Evolutionary conservation across 1,140 invertebrate genomes (phyloP).

Genomic region (Penaeus chinensis): DNA sequence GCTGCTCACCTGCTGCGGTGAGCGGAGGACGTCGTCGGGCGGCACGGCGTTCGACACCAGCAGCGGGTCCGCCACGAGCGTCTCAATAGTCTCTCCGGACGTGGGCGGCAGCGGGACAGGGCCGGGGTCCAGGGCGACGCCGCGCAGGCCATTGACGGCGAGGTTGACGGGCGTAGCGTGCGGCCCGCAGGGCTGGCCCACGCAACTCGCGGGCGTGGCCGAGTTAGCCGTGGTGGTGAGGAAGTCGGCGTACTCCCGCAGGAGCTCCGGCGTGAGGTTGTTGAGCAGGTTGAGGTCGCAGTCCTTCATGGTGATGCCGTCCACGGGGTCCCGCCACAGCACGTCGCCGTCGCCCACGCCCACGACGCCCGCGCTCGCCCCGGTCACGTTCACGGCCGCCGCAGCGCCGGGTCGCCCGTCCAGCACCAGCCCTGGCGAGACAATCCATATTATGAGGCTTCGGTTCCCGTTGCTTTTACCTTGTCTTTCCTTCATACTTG

Average conservation of each 20-base stretch:
- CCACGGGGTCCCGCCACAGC: conserved; percentile 25
- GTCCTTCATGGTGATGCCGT: conserved; percentile 58
- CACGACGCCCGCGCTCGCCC: neutral
- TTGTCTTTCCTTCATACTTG: too few relatives aligned
- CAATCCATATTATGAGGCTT: too few relatives aligned
- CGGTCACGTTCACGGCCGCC: neutral
- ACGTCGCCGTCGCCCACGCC: neutral
- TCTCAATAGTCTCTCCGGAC: conserved; percentile 46
- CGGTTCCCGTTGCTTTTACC: too few relatives aligned
- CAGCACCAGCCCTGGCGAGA: too few relatives aligned
- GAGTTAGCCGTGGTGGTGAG: conserved; percentile 10
- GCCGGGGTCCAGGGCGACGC: neutral
- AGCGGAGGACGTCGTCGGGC: conserved; percentile 46
- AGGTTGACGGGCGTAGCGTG: conserved; percentile 8
- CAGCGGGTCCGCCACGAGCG: conserved; percentile 38
- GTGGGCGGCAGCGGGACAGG: conserved; percentile 6
- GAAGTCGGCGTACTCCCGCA: conserved; percentile 47
- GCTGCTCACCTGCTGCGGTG: conserved; percentile 42
- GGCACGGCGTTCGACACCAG: conserved; percentile 44
- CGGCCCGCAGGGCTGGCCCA: neutral
- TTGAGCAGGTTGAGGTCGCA: conserved; percentile 58
- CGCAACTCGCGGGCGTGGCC: neutral
- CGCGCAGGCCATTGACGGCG: neutral
- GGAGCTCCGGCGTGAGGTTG: conserved; percentile 58
- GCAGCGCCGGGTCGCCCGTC: too few relatives aligned